phyloP scores from a whole-genome alignment of 2,797 vertebrate species.

The Columba guinea region DNA sequence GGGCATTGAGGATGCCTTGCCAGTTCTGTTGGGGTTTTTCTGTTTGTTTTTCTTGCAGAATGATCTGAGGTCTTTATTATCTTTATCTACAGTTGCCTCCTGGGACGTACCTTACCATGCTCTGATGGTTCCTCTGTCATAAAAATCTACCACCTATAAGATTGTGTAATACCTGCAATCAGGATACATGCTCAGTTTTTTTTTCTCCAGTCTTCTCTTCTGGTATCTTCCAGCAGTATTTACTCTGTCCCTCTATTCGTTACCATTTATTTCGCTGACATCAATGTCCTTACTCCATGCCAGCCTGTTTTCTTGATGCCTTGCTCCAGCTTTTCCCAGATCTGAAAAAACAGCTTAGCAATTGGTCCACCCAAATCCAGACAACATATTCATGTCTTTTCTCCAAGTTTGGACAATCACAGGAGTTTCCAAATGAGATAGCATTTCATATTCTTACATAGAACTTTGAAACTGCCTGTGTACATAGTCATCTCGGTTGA shows the following conservation, averaged over 20 bases:
- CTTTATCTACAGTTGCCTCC: neutral
- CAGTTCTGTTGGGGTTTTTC: neutral
- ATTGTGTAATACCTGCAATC: neutral
- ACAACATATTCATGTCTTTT: neutral
- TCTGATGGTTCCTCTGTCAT: neutral
- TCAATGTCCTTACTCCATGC: neutral
- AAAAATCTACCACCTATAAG: neutral
- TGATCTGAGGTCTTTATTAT: neutral
- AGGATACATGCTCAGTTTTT: neutral
- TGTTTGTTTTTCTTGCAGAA: neutral
- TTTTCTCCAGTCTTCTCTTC: neutral
- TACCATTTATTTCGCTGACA: neutral
- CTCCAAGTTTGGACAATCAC: neutral
- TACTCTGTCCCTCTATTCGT: neutral
- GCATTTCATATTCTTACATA: neutral
- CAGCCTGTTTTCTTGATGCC: neutral
- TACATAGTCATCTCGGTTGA: neutral
- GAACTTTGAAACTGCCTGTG: neutral
- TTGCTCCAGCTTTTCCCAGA: neutral
- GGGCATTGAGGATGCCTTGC: neutral
- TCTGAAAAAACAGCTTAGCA: neutral
- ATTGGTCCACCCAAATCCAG: neutral
- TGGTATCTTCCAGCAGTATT: neutral
- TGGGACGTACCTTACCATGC: neutral
- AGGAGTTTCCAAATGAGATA: neutral